Conservation (phyloP, 1,140 invertebrate genomes). For the Vollenhovia emeryi region DNA sequence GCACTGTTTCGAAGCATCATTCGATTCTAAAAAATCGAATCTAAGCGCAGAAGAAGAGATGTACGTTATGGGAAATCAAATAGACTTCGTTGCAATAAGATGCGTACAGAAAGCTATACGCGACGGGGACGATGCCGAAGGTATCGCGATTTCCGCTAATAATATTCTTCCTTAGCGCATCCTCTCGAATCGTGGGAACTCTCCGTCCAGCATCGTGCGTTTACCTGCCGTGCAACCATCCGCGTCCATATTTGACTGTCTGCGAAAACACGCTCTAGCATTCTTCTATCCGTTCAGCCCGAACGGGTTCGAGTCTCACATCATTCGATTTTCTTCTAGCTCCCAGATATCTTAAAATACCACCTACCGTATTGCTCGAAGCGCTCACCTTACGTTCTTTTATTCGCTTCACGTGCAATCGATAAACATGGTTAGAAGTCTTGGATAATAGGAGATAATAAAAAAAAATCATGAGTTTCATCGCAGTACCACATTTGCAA, state of each 20-base stretch:
- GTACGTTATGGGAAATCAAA: neutral
- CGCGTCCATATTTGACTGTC: conserved; percentile 53
- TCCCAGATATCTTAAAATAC: conserved; percentile 13
- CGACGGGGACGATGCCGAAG: neutral
- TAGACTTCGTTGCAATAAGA: neutral
- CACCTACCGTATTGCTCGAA: neutral
- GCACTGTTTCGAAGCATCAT: neutral
- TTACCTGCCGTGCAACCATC: conserved; percentile 37
- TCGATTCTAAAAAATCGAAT: neutral
- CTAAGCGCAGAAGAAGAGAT: neutral
- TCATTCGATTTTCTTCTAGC: conserved; percentile 14
- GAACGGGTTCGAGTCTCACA: conserved; percentile 4
- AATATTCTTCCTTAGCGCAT: neutral
- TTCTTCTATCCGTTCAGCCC: conserved; percentile 1
- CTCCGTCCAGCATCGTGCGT: conserved; percentile 53
- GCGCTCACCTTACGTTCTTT: neutral
- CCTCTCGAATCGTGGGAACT: conserved; percentile 47
- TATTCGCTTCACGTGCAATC: neutral
- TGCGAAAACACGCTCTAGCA: conserved; percentile 17
- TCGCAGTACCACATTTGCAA: neutral
- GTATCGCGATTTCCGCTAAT: conserved; percentile 11
- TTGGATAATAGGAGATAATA: neutral
- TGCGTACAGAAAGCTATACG: neutral
- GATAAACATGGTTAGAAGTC: conserved; percentile 2
- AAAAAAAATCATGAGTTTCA: neutral